These are phyloP conservation scores for Elephantulus edwardii DNA, from an alignment of 2,113 vertebrate species.

Conservation along the genomic window DNA sequence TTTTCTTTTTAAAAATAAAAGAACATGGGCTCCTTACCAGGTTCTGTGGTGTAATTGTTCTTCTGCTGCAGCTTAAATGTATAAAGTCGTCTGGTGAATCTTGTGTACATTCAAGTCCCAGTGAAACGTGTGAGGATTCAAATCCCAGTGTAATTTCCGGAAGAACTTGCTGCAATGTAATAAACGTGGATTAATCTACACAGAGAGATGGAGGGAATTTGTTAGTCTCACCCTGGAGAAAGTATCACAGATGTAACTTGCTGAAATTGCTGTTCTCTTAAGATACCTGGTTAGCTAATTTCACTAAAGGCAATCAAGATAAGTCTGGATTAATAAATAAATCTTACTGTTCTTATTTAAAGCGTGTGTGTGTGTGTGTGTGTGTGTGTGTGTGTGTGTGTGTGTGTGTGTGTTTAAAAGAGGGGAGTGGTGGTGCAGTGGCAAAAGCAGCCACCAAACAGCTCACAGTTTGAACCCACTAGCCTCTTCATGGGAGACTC, in stretches of 20 bases:
- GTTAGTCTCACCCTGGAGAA: background rate
- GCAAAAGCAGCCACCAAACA: too few relatives aligned
- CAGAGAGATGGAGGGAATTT: background rate
- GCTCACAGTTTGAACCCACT: too few relatives aligned
- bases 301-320: background rate
- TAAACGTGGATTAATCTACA: slow-evolving; percentile 16
- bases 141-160: slow-evolving; percentile 19
- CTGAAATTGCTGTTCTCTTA: background rate
- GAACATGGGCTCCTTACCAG: slow-evolving; percentile 1
- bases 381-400: too few relatives aligned
- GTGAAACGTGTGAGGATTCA: background rate
- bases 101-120: background rate
- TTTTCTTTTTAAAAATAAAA: background rate
- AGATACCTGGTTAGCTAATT: background rate
- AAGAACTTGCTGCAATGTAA: background rate
- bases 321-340: background rate
- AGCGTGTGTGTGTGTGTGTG: background rate
- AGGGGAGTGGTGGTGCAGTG: too few relatives aligned
- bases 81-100: slow-evolving; percentile 32
- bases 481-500: too few relatives aligned
- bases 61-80: background rate
- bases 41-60: background rate
- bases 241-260: background rate
- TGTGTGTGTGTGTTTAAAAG: too few relatives aligned
- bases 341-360: background rate